Evolutionary conservation across 2,888 invertebrate species (phyloP), one percentile per base, ranked within the genome.

Genomic region (Eupithecia tripunctaria): DNA sequence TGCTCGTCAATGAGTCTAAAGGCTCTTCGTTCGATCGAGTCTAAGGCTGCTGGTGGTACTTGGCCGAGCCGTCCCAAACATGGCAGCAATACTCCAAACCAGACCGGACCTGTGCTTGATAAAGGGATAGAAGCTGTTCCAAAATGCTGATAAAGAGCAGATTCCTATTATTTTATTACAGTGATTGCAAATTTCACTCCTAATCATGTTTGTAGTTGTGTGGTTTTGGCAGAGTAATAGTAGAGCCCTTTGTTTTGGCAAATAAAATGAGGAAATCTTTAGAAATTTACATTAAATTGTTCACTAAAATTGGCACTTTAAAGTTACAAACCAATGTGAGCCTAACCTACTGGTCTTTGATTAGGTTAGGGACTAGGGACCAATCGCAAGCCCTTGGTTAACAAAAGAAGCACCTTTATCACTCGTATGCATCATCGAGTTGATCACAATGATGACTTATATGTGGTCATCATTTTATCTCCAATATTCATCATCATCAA

Each of bases 401-500:
- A 60, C 60, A 60, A 64, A 47, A 67, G 51, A 25, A 56, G 7
- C 36, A 67, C 12, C 29, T 47, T 66, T n/a, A 56, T 25, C 29
- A 60, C 8, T 60, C 27, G 59, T 59, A 29, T 29, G 18, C 60
- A 60, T 60, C 60, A 60, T 60, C 29, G 25, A 25, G 27, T 29
- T 60, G 25, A 14, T 18, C 27, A 29, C 60, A 32, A 32, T 29
- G 60, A 29, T 29, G 60, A 60, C 12, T 29, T 60, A 3, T 18
- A 18, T 29, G 27, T 60, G 29, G 29, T 60, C 25, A 21, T 56
- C 25, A 56, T 56, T 25, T 60, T 27, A 29, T 60, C 27, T 18
- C 29, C 29, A 60, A 60, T 15, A 29, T 29, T 66, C 68, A 60
- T 68, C 65, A 66, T 68, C 36, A 21, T 27, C n/a, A 36, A 8